Conservation (phyloP, 2,888 invertebrate genomes). For the Drosophila atroscutellata region DNA sequence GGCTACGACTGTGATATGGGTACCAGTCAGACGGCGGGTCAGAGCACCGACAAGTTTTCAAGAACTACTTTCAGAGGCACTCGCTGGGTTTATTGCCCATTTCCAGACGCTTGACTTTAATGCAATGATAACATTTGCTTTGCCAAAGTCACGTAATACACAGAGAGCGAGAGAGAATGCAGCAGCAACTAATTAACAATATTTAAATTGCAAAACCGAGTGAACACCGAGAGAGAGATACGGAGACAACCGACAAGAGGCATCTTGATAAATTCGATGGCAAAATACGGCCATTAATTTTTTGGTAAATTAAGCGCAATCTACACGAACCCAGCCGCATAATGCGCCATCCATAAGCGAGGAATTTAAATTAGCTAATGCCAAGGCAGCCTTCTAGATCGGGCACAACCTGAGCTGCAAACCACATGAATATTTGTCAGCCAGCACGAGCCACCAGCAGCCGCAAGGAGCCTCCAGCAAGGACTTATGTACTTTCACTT, state of each 20-base stretch:
- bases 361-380: slow-evolving; percentile 78
- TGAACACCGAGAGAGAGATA: background rate
- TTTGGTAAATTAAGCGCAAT: slow-evolving; percentile 71
- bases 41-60: slow-evolving; percentile 14
- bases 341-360: slow-evolving; percentile 44
- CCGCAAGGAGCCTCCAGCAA: slow-evolving; percentile 11
- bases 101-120: slow-evolving; percentile 57
- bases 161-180: slow-evolving; percentile 10
- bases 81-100: slow-evolving; percentile 43
- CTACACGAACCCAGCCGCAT: slow-evolving; percentile 44
- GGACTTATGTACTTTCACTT: slow-evolving; percentile 53
- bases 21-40: slow-evolving; percentile 19
- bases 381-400: slow-evolving; percentile 18
- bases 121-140: slow-evolving; percentile 62
- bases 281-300: slow-evolving; percentile 64
- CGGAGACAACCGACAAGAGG: slow-evolving; percentile 5
- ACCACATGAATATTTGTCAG: slow-evolving; percentile 69
- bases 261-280: slow-evolving; percentile 68
- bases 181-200: slow-evolving; percentile 70
- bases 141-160: slow-evolving; percentile 1
- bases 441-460: slow-evolving; percentile 17
- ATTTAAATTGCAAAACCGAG: slow-evolving; percentile 63
- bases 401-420: slow-evolving; percentile 35
- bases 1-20: slow-evolving; percentile 42
- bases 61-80: slow-evolving; percentile 45